These are phyloP conservation scores for Dipodomys stephensi DNA, from an alignment of 2,113 vertebrate genomes.

Conservation along the genomic window DNA sequence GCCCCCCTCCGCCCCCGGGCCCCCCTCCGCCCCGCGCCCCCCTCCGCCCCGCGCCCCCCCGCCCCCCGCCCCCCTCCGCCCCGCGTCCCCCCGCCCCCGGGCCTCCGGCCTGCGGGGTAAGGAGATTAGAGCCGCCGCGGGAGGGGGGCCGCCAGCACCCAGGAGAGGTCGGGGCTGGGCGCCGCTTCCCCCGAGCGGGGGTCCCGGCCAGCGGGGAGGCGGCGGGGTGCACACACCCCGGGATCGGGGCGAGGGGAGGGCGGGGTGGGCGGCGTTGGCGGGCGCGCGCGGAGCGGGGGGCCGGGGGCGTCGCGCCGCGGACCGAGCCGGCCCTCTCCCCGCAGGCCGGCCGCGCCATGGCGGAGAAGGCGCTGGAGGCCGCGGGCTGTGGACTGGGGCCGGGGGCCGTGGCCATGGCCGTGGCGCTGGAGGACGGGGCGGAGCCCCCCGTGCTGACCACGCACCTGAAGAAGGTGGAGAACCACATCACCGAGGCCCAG, in stretches of 20 bases:
- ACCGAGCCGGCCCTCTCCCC: conserved; percentile 58
- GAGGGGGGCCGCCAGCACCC: neutral
- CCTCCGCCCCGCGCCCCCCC: neutral
- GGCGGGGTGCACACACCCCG: conserved; percentile 47
- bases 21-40: neutral
- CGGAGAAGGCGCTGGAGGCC: conserved; percentile 74
- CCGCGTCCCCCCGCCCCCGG: conserved; percentile 1
- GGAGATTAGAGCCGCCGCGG: conserved; percentile 58
- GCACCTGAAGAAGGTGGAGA: conserved; percentile 99
- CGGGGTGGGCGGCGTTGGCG: neutral
- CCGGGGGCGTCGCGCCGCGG: neutral
- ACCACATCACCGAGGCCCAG: conserved; percentile 98
- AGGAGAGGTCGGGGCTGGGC: neutral
- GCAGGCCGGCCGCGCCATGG: conserved; percentile 75
- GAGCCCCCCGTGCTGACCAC: conserved; percentile 93
- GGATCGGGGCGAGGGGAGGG: conserved; percentile 62
- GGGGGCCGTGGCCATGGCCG: conserved; percentile 83
- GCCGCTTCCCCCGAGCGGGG: neutral
- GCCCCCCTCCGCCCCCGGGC: neutral
- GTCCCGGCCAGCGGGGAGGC: conserved; percentile 11
- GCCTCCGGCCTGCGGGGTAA: conserved; percentile 63
- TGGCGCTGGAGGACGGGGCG: conserved; percentile 95
- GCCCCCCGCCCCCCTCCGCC: neutral
- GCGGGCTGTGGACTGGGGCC: conserved; percentile 65
- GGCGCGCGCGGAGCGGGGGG: neutral